These are phyloP conservation scores for Ptycholaimellus sp. DNA, from an alignment of 2,888 invertebrate species.

Conservation along the genomic window DNA sequence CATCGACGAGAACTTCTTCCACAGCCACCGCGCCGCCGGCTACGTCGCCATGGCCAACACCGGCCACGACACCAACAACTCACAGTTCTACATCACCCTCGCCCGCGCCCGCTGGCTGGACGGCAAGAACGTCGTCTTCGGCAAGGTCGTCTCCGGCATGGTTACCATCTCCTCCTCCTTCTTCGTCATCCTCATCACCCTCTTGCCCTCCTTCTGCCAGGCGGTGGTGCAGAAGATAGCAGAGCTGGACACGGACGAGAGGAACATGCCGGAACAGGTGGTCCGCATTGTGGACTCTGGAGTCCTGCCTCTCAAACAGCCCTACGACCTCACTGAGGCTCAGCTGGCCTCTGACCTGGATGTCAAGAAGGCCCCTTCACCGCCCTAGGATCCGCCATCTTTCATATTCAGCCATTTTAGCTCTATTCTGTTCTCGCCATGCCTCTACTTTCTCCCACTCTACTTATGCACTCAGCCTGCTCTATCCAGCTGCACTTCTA, in stretches of 20 bases:
- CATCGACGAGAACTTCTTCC: slow-evolving; percentile 43
- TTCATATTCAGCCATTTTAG: too few species aligned
- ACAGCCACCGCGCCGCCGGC: slow-evolving; percentile 41
- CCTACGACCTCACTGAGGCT: slow-evolving; percentile 3
- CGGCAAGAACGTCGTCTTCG: slow-evolving; percentile 46
- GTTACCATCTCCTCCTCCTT: not conserved
- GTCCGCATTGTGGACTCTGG: slow-evolving; percentile 3
- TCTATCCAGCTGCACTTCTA: too few species aligned
- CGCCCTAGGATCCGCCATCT: too few species aligned
- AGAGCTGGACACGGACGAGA: slow-evolving; percentile 1
- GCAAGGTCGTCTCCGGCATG: slow-evolving; percentile 27
- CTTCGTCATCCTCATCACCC: not conserved
- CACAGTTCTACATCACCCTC: slow-evolving; percentile 45
- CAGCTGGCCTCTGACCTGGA: too few species aligned
- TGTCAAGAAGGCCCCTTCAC: too few species aligned
- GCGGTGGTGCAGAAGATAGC: not conserved
- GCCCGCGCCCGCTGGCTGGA: slow-evolving; percentile 47
- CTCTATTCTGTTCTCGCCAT: too few species aligned
- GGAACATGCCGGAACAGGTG: not conserved
- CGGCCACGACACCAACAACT: slow-evolving; percentile 43
- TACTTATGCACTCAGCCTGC: too few species aligned
- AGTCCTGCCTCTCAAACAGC: not conserved
- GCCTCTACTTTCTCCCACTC: too few species aligned
- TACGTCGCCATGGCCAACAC: slow-evolving; percentile 48
- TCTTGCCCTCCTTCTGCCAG: not conserved